Conservation (phyloP, 2,797 vertebrate species). For the Momotus momota region DNA sequence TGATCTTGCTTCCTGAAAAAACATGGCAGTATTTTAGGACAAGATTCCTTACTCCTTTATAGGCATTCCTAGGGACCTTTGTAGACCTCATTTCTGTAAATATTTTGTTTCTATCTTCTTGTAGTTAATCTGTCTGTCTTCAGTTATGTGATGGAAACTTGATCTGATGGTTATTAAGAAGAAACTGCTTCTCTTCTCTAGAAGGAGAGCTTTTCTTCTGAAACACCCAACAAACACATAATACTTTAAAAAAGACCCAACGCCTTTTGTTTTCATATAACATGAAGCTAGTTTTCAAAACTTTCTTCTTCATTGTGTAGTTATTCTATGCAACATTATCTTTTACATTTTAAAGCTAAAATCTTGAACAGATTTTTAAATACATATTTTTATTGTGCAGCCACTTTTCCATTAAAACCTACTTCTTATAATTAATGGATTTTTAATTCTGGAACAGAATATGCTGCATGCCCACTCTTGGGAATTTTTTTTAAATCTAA, state of each 20-base stretch:
- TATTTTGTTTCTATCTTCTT: background rate
- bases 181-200: background rate
- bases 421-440: background rate
- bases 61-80: background rate
- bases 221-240: background rate
- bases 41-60: background rate
- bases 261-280: background rate
- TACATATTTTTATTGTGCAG: background rate
- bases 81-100: background rate
- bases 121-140: background rate
- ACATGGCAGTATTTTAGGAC: background rate
- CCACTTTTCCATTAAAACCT: background rate
- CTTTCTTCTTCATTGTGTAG: background rate
- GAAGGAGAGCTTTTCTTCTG: background rate
- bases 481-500: background rate
- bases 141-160: background rate
- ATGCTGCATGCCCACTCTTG: background rate
- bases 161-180: background rate
- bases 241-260: background rate
- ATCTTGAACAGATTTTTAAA: background rate
- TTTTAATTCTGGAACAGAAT: conserved; percentile 2
- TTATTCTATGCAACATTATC: background rate
- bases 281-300: background rate
- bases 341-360: background rate
- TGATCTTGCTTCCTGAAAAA: background rate